Conservation (phyloP, 2,888 invertebrate species). For the Torymus auratus region DNA sequence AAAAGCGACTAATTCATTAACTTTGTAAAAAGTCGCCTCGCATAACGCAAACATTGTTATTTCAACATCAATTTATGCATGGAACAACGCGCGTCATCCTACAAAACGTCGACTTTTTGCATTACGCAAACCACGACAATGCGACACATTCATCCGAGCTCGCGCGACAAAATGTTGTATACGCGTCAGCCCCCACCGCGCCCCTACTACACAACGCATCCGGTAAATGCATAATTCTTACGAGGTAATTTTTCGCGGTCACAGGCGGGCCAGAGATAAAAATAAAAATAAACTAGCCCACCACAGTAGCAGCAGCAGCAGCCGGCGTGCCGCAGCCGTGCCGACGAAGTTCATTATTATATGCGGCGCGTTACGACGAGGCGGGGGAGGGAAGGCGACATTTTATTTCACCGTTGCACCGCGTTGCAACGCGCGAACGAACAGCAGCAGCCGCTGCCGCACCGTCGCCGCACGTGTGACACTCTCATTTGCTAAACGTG, state of each 20-base stretch:
- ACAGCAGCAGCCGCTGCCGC: background rate
- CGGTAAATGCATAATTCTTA: constrained; percentile 1
- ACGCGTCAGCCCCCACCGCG: too few relatives aligned
- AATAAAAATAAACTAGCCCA: constrained; percentile 22
- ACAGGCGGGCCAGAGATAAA: background rate
- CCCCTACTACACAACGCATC: background rate
- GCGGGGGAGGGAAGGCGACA: background rate
- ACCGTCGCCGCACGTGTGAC: constrained; percentile 23
- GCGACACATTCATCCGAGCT: too few relatives aligned
- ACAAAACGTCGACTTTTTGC: background rate
- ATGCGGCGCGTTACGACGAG: constrained; percentile 2
- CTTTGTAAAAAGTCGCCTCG: too few relatives aligned
- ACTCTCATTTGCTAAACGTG: constrained; percentile 54
- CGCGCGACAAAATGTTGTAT: background rate
- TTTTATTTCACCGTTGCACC: constrained; percentile 35
- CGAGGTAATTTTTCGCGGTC: background rate
- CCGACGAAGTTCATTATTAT: constrained; percentile 52
- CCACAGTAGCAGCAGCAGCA: background rate
- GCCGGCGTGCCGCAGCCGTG: background rate
- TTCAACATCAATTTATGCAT: constrained; percentile 4
- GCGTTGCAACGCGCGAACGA: background rate
- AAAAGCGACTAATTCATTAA: too few relatives aligned
- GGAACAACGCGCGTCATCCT: background rate
- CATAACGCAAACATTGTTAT: background rate
- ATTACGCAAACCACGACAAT: too few relatives aligned